These are phyloP conservation scores for Phenacoccus solenopsis DNA, from an alignment of 1,140 invertebrate species.

Conservation along the genomic window DNA sequence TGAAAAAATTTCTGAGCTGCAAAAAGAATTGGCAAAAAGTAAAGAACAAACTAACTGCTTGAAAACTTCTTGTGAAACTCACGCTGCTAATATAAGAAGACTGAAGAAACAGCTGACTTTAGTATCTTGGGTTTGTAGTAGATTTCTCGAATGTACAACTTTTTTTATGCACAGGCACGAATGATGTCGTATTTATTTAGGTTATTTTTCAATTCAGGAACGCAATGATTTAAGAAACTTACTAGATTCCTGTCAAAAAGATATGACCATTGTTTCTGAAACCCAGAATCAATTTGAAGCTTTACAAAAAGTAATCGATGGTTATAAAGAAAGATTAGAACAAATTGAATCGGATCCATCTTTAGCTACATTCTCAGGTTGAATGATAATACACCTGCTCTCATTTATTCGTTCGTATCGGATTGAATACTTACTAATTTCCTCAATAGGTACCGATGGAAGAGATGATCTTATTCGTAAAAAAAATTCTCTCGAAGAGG, in stretches of 20 bases:
- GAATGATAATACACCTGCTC: no score
- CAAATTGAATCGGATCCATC: conserved; percentile 28
- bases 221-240: conserved; percentile 28
- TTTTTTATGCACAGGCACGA: no score
- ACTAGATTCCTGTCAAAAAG: conserved; percentile 30
- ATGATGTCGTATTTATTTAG: neutral
- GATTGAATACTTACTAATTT: neutral
- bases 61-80: conserved; percentile 23
- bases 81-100: conserved; percentile 21
- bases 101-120: conserved; percentile 26
- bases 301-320: conserved; percentile 28
- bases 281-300: conserved; percentile 25
- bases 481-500: conserved; percentile 22
- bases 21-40: conserved; percentile 21
- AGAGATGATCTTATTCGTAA: conserved; percentile 23
- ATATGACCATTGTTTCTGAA: conserved; percentile 26
- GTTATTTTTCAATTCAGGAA: conserved; percentile 24
- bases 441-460: conserved; percentile 18
- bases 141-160: neutral
- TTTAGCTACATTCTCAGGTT: no score
- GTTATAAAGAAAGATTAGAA: conserved; percentile 27
- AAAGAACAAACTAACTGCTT: conserved; percentile 22
- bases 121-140: conserved; percentile 21
- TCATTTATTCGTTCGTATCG: neutral
- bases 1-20: conserved; percentile 24